A percentile compares a stretch with the other conserved stretches of the same genome.
phyloP scores from a whole-genome alignment of 2,113 vertebrate species.

The Caranx melampygus region DNA sequence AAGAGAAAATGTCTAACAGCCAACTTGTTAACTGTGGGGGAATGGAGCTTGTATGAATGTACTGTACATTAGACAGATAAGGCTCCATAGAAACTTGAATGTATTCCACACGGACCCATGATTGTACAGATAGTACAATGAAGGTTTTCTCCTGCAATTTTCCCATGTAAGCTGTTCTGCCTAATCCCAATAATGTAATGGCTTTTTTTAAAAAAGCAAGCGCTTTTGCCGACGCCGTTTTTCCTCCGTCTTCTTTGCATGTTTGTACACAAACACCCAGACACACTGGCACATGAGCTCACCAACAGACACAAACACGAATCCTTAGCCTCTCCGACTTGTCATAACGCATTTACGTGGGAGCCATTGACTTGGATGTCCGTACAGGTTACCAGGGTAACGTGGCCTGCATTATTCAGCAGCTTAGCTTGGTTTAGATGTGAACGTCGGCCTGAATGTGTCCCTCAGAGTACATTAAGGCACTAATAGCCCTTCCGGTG shows the following conservation, averaged over 20 bases:
- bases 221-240: slow-evolving; percentile 18
- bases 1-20: slow-evolving; percentile 62
- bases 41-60: slow-evolving; percentile 44
- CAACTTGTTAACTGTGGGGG: slow-evolving; percentile 53
- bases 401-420: slow-evolving; percentile 77
- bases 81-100: slow-evolving; percentile 35
- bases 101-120: slow-evolving; percentile 39
- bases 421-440: slow-evolving; percentile 64
- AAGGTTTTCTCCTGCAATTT: slow-evolving; percentile 18
- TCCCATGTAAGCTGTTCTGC: slow-evolving; percentile 15
- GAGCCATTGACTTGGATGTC: slow-evolving; percentile 66
- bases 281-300: neutral
- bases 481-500: slow-evolving; percentile 30
- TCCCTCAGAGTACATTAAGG: slow-evolving; percentile 57
- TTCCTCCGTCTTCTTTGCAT: slow-evolving; percentile 42
- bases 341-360: slow-evolving; percentile 71
- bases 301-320: slow-evolving; percentile 52
- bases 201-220: slow-evolving; percentile 2
- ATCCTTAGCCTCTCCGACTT: slow-evolving; percentile 65
- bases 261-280: neutral
- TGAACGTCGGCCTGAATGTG: slow-evolving; percentile 59
- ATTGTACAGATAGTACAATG: slow-evolving; percentile 29
- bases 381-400: slow-evolving; percentile 74
- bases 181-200: slow-evolving; percentile 18
- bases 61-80: slow-evolving; percentile 58